Evolutionary conservation across 1,140 invertebrate genomes (phyloP), one percentile per base, ranked within the genome.

Genomic region (Drosophila leontia): DNA sequence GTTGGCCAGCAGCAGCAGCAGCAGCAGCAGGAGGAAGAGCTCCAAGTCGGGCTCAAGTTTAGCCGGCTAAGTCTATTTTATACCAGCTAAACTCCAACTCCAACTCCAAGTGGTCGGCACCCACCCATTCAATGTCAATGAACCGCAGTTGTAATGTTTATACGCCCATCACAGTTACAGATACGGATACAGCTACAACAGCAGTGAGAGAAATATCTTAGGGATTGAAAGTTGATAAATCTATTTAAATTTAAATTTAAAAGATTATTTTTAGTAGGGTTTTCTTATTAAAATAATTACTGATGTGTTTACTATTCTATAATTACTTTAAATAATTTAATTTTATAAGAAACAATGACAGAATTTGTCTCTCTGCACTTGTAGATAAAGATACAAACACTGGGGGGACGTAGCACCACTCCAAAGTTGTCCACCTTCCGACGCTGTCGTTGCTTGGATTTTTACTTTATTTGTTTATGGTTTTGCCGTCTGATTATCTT

Each of bases 391-490:
- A 82, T 61, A 78, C 29, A 42, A 45, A 55, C 37, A 44, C 59
- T 41, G 35, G 44, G 26, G 26, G 45, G 29, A 34, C 45, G 53
- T 12, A 56, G 75, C 53, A 74, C 56, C 53, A 74, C 56, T 78
- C 78, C 80, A 77, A 51, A 77, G 74, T 77, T 78, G 75, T 71
- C 65, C 75, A 78, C 75, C 57, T 68, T 70, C 71, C 59, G 58
- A 48, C 63, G 60, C 34, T 47, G 65, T 81, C 35, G 83, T 80
- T 75, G 76, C 58, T 76, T 86, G 83, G 86, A 83, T 87, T 88
- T 81, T 84, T 78, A 90, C 77, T 88, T 85, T 88, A 88, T 88
- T 88, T 88, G 84, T 88, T 88, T 88, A 88, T 84, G 84, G 84
- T 81, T 88, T 88, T 72, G 59, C 78, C 65, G 84, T 69, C 84